Base-by-base conservation (phyloP, 1,140 invertebrate genomes). In the Eurytemora carolleeae region DNA sequence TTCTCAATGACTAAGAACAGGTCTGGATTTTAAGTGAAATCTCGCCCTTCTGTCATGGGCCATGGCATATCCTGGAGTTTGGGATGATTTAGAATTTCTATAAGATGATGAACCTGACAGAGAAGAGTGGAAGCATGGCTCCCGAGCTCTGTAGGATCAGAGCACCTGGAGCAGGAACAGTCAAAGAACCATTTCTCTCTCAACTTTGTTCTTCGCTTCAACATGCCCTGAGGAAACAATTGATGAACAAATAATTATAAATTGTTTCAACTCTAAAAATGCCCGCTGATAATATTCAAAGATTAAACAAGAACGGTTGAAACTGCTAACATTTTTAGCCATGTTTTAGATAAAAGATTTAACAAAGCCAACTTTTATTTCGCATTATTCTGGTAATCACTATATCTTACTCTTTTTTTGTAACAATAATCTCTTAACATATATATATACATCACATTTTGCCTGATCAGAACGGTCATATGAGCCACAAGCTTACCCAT, bases 111-210 rank as follows among this genome's bases (percentile, higher is more conserved):
- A 44, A 44, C 31, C 31, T 44, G 31, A 44, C 31, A 44, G 31
- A 44, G 31, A 44, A 66, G 22, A 24, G 63, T 61, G 18, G 63
- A 64, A 18, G 65, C 61, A 56, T 69, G 64, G 15, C 64, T 69
- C 72, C 65, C 66, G 22, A 64, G 55, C 55, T 68, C 68, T 15
- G 67, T 67, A 2, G 65, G 64, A 57, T 69, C 68, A n/a, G 19
- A 17, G 23, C 67, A 68, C 12, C 67, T 56, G 1, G 15, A 26
- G 20, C 67, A 69, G 1, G 18, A 20, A 59, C 67, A 69, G 59
- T 73, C 73, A 64, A 86, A 86, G 67, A 83, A 85, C 70, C 89
- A 89, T 1, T 80, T 80, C 62, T 77, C 71, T 56, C 73, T 70
- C 3, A 86, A 72, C 69, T 82, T 78, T 25, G 79, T 70, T 64